Evolutionary conservation across 2,888 invertebrate genomes (phyloP), one percentile per base, ranked within the genome.

Genomic region (Zygogramma bicolorata): DNA sequence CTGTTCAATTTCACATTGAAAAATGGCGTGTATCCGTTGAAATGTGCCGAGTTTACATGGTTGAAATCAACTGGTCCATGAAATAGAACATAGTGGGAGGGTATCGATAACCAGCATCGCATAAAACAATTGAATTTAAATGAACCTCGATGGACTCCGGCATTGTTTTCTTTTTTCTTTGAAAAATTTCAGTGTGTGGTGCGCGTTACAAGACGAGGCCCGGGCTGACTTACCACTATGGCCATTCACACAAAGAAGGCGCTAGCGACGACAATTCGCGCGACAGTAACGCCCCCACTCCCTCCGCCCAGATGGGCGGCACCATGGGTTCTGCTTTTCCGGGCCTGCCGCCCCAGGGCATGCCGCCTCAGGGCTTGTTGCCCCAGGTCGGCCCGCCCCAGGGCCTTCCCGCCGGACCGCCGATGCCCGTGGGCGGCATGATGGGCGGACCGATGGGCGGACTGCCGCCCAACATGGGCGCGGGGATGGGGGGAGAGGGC

Each of bases 151-250:
- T 70, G 70, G 68, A 77, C 70, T 76, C n/a, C 75, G 76, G 77
- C 71, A 76, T 70, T 75, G 59, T 74, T 70, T 77, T 73, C 76
- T 71, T 78, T 74, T 77, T 78, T 79, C 60, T 74, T 76, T 76
- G 59, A 57, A 71, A 71, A 75, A 77, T 87, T 91, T 88, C 92
- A 96, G 96, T 95, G 87, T 98, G 97, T 91, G 95, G 96, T 87
- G 96, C 96, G 84, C 93, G 97, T 86, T 97, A 98, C 93, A 97
- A 98, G 92, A 97, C 97, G 79, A 92, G 97, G 81, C 97, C 97
- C 80, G 97, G 97, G 81, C 92, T 98, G 86, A 96, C 95, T 83
- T 97, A 97, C 91, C 97, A 98, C 92, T 95, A 95, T 91, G 93
- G 94, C 85, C 97, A 97, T 90, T 95, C 95, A 85, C 96, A 96